Evolutionary conservation across 2,888 invertebrate genomes (phyloP).

Genomic region (Buathra laborator): DNA sequence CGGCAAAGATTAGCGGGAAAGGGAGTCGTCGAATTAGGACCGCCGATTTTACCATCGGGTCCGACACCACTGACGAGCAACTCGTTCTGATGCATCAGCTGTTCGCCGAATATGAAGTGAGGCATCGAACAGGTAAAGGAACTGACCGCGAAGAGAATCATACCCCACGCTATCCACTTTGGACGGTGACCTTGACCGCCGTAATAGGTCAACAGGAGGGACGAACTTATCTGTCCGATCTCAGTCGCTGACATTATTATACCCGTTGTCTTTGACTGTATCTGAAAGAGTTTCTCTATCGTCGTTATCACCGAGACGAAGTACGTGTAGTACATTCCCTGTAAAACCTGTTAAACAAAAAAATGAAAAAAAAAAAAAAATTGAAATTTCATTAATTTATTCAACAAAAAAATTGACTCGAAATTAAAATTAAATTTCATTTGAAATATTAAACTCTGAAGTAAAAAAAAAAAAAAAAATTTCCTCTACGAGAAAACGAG

Average conservation of each 20-base stretch:
- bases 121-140: conserved; percentile 95
- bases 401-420: background rate
- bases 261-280: conserved; percentile 96
- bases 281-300: conserved; percentile 96
- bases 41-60: conserved; percentile 75
- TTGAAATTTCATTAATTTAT: background rate
- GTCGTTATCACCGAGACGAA: conserved; percentile 97
- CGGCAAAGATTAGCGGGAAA: conserved; percentile 81
- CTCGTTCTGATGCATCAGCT: conserved; percentile 88
- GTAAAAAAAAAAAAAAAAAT: no score
- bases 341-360: conserved; percentile 81
- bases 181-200: conserved; percentile 97
- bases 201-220: conserved; percentile 94
- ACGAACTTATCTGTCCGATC: conserved; percentile 96
- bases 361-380: conserved; percentile 32
- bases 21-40: conserved; percentile 75
- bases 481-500: background rate
- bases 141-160: conserved; percentile 94
- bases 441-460: no score
- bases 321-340: conserved; percentile 97
- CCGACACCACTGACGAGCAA: conserved; percentile 82
- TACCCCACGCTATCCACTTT: conserved; percentile 97
- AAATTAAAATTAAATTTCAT: background rate
- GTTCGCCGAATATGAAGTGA: conserved; percentile 93
- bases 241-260: conserved; percentile 96